These are phyloP conservation scores for Peromyscus attwateri DNA, from an alignment of 2,797 vertebrate genomes.

Conservation along the genomic window DNA sequence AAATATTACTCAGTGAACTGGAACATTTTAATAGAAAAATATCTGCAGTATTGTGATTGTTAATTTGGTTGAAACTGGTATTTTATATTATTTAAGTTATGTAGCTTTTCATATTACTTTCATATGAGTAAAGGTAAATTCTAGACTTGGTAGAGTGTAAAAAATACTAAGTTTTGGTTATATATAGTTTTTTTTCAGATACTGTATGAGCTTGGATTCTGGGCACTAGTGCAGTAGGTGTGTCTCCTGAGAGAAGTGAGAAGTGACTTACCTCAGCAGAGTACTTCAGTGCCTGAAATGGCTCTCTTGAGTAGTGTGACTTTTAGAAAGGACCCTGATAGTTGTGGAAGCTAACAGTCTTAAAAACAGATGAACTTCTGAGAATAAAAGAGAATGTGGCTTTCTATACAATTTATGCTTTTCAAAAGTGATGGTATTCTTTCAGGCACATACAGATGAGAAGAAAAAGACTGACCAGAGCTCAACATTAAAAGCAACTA, in stretches of 20 bases:
- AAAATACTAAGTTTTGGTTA: slow-evolving; percentile 66
- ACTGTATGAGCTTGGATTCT: slow-evolving; percentile 44
- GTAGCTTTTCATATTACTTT: slow-evolving; percentile 85
- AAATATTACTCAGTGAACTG: slow-evolving; percentile 78
- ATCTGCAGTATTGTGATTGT: slow-evolving; percentile 84
- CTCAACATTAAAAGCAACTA: slow-evolving; percentile 55
- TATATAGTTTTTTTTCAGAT: background rate
- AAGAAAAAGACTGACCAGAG: slow-evolving; percentile 16
- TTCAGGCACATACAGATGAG: slow-evolving; percentile 30
- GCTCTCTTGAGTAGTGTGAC: background rate
- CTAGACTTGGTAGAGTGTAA: slow-evolving; percentile 72
- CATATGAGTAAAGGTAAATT: slow-evolving; percentile 85
- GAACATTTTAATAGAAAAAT: slow-evolving; percentile 80
- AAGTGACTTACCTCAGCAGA: slow-evolving; percentile 19
- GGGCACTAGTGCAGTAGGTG: background rate
- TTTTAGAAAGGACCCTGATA: slow-evolving; percentile 16
- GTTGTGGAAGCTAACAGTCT: slow-evolving; percentile 48
- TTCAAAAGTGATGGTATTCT: slow-evolving; percentile 60
- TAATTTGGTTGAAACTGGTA: slow-evolving; percentile 78
- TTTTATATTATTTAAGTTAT: slow-evolving; percentile 86
- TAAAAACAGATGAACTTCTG: slow-evolving; percentile 42
- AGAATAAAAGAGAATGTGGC: slow-evolving; percentile 55
- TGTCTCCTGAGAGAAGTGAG: slow-evolving; percentile 12
- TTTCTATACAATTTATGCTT: slow-evolving; percentile 55
- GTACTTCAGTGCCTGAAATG: background rate